Conservation (phyloP, 2,888 invertebrate genomes). For the Meiosimyza platycephala region DNA sequence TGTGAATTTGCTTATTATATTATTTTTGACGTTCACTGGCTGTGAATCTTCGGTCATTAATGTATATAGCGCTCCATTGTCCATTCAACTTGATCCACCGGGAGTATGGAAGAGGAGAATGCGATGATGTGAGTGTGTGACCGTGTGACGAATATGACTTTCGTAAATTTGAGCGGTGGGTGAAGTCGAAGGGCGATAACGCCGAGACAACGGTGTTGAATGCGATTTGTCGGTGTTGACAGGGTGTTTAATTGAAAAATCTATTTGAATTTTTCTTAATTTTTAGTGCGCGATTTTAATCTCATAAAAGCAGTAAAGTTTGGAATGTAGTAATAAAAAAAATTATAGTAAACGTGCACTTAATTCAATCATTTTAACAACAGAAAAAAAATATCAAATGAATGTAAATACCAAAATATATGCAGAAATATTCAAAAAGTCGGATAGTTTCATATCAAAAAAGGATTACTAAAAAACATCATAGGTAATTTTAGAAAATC, state of each 20-base stretch:
- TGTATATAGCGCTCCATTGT: conserved; percentile 11
- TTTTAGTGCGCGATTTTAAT: no score
- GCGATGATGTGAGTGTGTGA: neutral
- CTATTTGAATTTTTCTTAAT: neutral
- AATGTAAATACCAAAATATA: no score
- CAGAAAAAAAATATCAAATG: no score
- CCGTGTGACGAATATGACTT: neutral
- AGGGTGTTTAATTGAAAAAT: no score
- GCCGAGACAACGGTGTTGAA: neutral
- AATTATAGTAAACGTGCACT: neutral
- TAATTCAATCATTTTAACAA: no score
- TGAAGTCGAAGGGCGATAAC: conserved; percentile 4
- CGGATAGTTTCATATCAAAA: conserved; percentile 17
- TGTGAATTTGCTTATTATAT: conserved; percentile 19
- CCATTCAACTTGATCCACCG: conserved; percentile 15
- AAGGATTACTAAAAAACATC: conserved; percentile 1
- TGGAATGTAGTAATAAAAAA: neutral
- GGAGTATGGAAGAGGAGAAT: neutral
- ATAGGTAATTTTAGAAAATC: neutral
- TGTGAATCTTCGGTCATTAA: neutral
- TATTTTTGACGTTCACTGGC: no score
- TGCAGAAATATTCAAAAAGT: neutral
- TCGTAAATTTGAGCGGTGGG: no score
- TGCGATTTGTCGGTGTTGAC: neutral
- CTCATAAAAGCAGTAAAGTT: neutral